These are phyloP conservation scores for Thamnophis elegans DNA, from an alignment of 2,797 vertebrate genomes.

Conservation along the genomic window DNA sequence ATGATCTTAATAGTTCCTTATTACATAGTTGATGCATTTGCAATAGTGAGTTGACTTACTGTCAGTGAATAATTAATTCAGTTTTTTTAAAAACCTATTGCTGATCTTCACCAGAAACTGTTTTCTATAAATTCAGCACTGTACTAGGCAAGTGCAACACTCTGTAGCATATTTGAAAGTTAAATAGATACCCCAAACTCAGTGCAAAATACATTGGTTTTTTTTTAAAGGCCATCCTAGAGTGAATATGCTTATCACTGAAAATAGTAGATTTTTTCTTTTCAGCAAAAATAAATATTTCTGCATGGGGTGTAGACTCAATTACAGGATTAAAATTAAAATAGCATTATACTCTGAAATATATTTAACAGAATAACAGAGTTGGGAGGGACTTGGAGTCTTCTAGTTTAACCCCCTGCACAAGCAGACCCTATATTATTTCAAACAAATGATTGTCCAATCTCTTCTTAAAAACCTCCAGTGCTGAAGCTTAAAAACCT, in stretches of 20 bases:
- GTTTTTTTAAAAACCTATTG: constrained; percentile 70
- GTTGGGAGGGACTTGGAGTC: background rate
- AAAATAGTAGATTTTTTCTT: background rate
- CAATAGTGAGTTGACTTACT: constrained; percentile 78
- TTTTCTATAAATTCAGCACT: constrained; percentile 66
- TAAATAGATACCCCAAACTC: background rate
- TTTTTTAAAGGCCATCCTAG: background rate
- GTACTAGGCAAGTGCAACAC: constrained; percentile 56
- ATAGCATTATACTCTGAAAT: background rate
- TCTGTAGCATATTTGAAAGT: constrained; percentile 35
- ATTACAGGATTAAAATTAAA: background rate
- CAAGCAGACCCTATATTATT: background rate
- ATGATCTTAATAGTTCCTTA: constrained; percentile 93
- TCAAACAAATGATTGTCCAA: background rate
- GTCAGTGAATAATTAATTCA: constrained; percentile 83
- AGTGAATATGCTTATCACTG: background rate
- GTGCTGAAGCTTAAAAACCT: background rate
- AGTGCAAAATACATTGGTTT: background rate
- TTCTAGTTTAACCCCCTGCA: background rate
- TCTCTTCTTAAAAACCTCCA: background rate
- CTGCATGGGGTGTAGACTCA: background rate
- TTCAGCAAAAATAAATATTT: too few relatives aligned
- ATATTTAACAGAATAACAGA: background rate
- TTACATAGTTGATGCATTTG: constrained; percentile 90
- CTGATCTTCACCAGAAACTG: constrained; percentile 68